Conservation (phyloP, 2,797 vertebrate genomes). For the Smutsia temminckii region DNA sequence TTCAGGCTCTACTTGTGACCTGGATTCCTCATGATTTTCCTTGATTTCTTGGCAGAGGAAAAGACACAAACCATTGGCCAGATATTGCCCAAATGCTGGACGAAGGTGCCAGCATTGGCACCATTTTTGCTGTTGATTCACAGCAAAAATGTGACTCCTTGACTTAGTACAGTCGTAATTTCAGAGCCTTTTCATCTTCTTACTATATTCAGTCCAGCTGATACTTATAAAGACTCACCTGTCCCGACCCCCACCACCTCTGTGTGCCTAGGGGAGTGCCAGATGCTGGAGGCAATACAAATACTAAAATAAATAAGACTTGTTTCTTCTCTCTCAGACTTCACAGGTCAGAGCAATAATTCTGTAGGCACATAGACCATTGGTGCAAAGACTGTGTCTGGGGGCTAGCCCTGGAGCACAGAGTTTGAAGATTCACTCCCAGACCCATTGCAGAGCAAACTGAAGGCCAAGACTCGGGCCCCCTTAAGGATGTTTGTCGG, state of each 20-base stretch:
- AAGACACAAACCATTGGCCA: neutral
- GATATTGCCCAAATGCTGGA: neutral
- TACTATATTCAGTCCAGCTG: neutral
- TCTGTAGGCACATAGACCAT: neutral
- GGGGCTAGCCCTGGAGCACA: neutral
- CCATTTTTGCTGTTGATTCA: neutral
- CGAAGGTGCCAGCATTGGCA: accelerated
- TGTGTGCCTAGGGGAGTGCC: neutral
- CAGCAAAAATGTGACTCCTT: neutral
- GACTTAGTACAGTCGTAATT: neutral
- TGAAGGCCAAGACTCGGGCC: neutral
- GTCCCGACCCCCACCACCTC: no score
- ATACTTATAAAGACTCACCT: neutral
- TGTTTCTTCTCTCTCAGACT: neutral
- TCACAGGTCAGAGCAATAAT: neutral
- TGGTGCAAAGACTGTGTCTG: neutral
- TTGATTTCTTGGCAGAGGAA: neutral
- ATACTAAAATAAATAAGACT: neutral
- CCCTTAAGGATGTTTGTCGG: neutral
- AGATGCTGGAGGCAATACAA: neutral
- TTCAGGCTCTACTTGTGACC: neutral
- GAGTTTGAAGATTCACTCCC: neutral
- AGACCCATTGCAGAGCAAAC: neutral
- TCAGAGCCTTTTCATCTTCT: neutral
- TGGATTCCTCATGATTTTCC: neutral